Evolutionary conservation across 2,113 vertebrate genomes (phyloP), one percentile per base, ranked within the genome.

Genomic region (Nannospalax galili): DNA sequence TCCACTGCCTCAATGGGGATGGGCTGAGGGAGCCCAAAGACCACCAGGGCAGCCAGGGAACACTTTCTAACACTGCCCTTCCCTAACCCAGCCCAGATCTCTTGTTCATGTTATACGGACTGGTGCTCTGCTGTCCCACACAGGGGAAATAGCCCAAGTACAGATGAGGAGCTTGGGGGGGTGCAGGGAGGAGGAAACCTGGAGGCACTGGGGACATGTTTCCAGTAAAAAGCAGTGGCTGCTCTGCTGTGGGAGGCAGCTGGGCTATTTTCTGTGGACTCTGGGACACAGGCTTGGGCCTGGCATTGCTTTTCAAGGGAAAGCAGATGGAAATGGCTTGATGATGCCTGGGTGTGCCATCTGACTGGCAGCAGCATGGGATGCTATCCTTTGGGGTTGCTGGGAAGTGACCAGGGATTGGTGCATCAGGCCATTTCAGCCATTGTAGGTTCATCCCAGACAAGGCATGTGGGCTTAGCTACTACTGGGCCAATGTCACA

Each of bases 51-150:
- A 40, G 72, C 48, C 7, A 30, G 40, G 73, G 85, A 81, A 89
- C 8, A 52, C n/a, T 74, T 42, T 64, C n/a, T n/a, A 32, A n/a
- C 48, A 37, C 62, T 30, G 69, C 58, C 58, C 87, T 32, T 45
- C 80, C 84, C 45, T 67, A 20, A 48, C 37, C 74, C 10, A 42
- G 30, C 11, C 35, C 3, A 24, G 37, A 52, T 45, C 58, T 87
- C 89, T 58, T 4, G 22, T 80, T 93, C 77, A 79, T 67, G n/a
- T 79, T 93, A 73, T 88, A 62, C 58, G 80, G 91, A 2, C 40
- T 19, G 16, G 62, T 22, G 16, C n/a, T 32, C 32, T 16, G 45
- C 26, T 5, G 56, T 26, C 40, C 88, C 30, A n/a, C 1, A 11
- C 26, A 16, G 37, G 35, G 62, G 58, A 80, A 69, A 32, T 20